Percentiles rank a stretch among this genome's conserved stretches.
Evolutionary conservation across 2,888 invertebrate genomes (phyloP).

Genomic region (Craniophora ligustri): DNA sequence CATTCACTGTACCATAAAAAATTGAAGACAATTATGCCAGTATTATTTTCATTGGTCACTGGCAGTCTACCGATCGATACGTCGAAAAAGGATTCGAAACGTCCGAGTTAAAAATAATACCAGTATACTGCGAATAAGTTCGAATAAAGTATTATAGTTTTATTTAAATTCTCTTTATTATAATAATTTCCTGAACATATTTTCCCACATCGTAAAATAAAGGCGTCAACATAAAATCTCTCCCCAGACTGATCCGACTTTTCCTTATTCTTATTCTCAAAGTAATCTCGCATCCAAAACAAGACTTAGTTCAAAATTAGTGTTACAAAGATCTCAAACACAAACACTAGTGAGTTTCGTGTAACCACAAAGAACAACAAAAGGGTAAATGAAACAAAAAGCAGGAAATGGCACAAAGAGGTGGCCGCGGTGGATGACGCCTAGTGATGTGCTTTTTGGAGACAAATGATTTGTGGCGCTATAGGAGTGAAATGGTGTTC

Average conservation of each 20-base stretch:
- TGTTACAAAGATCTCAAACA: conserved; percentile 2
- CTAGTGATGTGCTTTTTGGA: conserved; percentile 16
- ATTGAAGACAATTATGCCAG: too few species aligned
- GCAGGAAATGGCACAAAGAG: conserved; percentile 3
- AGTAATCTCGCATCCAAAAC: conserved; percentile 8
- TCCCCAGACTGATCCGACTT: not conserved
- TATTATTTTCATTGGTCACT: too few species aligned
- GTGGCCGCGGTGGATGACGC: conserved; percentile 13
- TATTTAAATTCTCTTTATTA: too few species aligned
- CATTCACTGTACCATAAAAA: too few species aligned
- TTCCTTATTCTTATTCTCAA: not conserved
- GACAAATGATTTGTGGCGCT: conserved; percentile 2
- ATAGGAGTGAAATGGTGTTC: not conserved
- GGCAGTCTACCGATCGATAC: too few species aligned
- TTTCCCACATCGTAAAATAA: too few species aligned
- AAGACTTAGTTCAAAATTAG: not conserved
- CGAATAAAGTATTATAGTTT: too few species aligned
- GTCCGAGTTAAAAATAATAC: too few species aligned
- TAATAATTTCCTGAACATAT: too few species aligned
- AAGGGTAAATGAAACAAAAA: conserved; percentile 1
- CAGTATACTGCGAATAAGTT: too few species aligned
- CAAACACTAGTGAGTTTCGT: conserved; percentile 2
- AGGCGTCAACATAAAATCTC: too few species aligned
- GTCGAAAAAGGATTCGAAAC: too few species aligned
- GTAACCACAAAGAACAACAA: conserved; percentile 2